phyloP scores from a whole-genome alignment of 2,797 vertebrate species.

The Micrastur ruficollis region DNA sequence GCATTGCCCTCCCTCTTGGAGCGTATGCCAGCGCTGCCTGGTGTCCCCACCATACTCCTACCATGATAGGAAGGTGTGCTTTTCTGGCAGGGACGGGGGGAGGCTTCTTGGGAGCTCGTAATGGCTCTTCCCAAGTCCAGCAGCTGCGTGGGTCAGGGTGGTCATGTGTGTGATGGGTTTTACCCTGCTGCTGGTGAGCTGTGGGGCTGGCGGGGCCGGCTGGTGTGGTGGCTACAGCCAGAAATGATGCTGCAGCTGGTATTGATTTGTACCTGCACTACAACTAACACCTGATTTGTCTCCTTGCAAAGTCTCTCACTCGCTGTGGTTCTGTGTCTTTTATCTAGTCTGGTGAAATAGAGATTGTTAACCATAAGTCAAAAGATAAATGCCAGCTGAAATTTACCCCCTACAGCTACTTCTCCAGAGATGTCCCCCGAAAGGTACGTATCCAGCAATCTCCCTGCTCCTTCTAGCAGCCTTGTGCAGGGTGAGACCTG shows the following conservation, averaged over 20 bases:
- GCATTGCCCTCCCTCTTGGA: not conserved
- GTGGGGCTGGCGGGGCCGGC: not conserved
- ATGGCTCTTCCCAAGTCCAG: not conserved
- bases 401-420: conserved; percentile 98
- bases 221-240: not conserved
- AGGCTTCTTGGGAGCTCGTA: not conserved
- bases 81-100: not conserved
- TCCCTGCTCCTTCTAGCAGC: not conserved
- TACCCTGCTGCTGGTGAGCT: not conserved
- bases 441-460: conserved; percentile 79
- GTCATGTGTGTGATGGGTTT: accelerated
- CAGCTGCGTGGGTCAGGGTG: not conserved
- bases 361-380: conserved; percentile 94
- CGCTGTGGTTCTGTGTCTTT: conserved; percentile 32
- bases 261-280: not conserved
- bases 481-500: not conserved
- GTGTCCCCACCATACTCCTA: not conserved
- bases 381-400: conserved; percentile 98
- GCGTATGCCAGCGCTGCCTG: not conserved
- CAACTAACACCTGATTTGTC: not conserved
- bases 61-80: accelerated
- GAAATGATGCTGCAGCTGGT: not conserved
- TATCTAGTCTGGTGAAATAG: conserved; percentile 93
- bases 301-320: not conserved
- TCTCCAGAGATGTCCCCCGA: conserved; percentile 94